These are phyloP conservation scores for Ypsolopha sequella DNA, from an alignment of 2,888 invertebrate species.

Conservation along the genomic window DNA sequence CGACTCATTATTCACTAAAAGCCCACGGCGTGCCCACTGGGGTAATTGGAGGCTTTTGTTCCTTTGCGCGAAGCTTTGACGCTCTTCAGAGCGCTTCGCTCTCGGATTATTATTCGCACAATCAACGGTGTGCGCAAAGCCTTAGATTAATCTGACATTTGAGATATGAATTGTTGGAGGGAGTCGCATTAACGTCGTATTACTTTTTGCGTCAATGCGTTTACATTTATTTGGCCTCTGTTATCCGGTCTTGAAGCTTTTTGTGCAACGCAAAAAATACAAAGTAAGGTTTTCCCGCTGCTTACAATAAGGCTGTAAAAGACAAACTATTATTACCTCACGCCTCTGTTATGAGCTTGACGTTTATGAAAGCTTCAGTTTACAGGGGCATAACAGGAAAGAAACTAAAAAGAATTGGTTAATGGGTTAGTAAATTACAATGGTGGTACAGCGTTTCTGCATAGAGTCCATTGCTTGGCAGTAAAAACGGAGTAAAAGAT, in stretches of 20 bases:
- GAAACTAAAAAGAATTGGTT: neutral
- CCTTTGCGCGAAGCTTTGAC: slow-evolving; percentile 57
- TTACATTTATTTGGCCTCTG: neutral
- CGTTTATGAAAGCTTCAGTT: neutral
- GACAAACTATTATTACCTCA: neutral
- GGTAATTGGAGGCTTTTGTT: slow-evolving; percentile 67
- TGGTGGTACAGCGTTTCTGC: neutral
- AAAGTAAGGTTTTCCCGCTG: neutral
- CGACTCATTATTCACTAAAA: slow-evolving; percentile 69
- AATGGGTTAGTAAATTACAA: neutral
- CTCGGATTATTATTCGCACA: slow-evolving; percentile 58
- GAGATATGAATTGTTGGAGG: slow-evolving; percentile 46
- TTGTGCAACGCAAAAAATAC: neutral
- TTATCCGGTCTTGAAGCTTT: neutral
- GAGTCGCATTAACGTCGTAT: slow-evolving; percentile 35
- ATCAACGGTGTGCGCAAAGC: slow-evolving; percentile 46
- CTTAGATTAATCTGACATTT: slow-evolving; percentile 55
- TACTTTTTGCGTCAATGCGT: slow-evolving; percentile 25
- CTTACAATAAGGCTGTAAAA: slow-evolving; percentile 2
- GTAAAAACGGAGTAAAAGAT: neutral
- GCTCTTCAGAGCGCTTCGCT: slow-evolving; percentile 35
- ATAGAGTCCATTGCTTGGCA: neutral
- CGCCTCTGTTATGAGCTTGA: neutral
- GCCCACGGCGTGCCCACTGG: slow-evolving; percentile 62
- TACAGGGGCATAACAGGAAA: neutral